Base-by-base conservation (phyloP, 53 echinoderm and acorn worm genomes). In the Holothuria scabra region DNA sequence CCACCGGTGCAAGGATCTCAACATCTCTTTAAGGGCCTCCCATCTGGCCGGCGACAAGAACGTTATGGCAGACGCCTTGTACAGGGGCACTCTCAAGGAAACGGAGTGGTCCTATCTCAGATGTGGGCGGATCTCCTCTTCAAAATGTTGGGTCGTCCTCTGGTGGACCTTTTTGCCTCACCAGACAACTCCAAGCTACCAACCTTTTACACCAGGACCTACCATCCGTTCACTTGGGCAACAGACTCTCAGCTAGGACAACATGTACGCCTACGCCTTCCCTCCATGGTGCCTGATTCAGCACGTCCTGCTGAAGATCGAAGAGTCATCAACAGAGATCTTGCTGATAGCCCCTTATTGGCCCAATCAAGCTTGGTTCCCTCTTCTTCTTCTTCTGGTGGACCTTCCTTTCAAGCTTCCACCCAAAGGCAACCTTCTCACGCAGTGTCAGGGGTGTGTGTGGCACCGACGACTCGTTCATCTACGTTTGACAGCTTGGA, bases 281-380 rank as follows among this genome's bases (percentile, higher is more conserved):
- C 91, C 82, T 4, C 87, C 79, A 8, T 38, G 85, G 26, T 59
- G 87, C 16, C 66, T 83, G 34, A 23, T 84, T 18, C 58, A 49
- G 10, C n/a, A 48, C 30, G 86, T 65, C 2, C 49, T 84, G 7
- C 56, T 48, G 52, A 86, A 86, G 38, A 49, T 48, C 11, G 21
- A 25, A 63, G 14, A 21, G 28, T 38, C 81, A 20, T 13, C 26
- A 10, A 64, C 68, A 35, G 48, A 9, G 22, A 8, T 81, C 3
- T 82, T 91, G 18, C 66, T 87, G 34, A 69, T 88, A 23, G 82
- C 91, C 5, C 83, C 91, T 16, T 88, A 56, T 22, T 91, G 85
- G 88, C 87, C 85, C 16, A 63, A 60, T 2, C 67, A 52, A 46
- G 67, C 74, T 2, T 91, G 88, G 88, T 88, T 91, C 48, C 84